Percentiles rank a stretch among this genome's conserved stretches.
phyloP scores from a whole-genome alignment of 2,888 invertebrate genomes.

The Tetragonula carbonaria region DNA sequence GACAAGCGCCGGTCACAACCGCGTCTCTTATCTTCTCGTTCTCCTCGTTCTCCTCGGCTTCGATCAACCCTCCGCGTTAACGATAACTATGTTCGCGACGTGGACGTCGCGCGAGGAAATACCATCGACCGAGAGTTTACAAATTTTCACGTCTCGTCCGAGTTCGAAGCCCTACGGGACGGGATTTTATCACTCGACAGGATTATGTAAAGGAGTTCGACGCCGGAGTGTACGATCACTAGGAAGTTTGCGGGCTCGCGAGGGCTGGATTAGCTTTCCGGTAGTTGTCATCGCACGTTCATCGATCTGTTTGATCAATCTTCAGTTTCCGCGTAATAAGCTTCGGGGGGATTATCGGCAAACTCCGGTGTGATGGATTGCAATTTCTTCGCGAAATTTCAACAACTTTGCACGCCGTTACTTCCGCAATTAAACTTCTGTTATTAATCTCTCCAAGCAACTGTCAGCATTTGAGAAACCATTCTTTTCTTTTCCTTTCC shows the following conservation, averaged over 20 bases:
- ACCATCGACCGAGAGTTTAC: not conserved
- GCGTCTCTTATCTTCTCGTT: slow-evolving; percentile 63
- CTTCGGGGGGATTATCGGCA: not conserved
- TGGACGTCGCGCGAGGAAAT: not conserved
- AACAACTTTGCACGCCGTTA: slow-evolving; percentile 2
- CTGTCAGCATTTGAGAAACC: not conserved
- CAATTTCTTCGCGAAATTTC: slow-evolving; percentile 10
- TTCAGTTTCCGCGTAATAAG: not conserved
- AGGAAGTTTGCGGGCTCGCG: not conserved
- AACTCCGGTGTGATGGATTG: not conserved
- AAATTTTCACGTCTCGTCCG: not conserved
- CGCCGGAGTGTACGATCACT: not conserved
- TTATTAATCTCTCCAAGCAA: not conserved
- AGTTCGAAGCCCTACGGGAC: not conserved
- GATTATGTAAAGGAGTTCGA: not conserved
- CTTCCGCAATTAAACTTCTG: not conserved
- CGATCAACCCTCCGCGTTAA: slow-evolving; percentile 12
- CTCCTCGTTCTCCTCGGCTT: slow-evolving; percentile 16
- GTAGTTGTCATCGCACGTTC: slow-evolving; percentile 4
- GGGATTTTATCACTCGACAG: not conserved
- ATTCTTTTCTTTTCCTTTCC: too few relatives aligned
- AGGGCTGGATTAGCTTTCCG: not conserved
- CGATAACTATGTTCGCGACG: not conserved
- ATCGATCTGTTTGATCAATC: slow-evolving; percentile 22
- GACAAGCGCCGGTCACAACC: slow-evolving; percentile 56